phyloP scores from a whole-genome alignment of 2,888 invertebrate species.

The Lithophane semibrunnea region DNA sequence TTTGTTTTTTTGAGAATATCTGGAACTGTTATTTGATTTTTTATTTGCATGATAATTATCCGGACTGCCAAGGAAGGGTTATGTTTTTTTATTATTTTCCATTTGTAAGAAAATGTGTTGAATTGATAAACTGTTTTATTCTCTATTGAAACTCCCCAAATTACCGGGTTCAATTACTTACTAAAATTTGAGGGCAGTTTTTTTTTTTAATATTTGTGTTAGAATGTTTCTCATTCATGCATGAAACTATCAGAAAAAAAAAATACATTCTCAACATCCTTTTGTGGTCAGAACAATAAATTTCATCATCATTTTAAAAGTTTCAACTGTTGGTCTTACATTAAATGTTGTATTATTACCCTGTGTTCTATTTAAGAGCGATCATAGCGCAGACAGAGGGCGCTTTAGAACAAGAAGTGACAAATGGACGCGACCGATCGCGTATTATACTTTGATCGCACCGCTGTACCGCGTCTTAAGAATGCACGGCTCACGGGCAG shows the following conservation, averaged over 20 bases:
- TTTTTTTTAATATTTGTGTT: slow-evolving; percentile 18
- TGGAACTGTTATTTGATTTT: slow-evolving; percentile 2
- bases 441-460: too few relatives aligned
- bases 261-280: background rate
- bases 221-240: slow-evolving; percentile 44
- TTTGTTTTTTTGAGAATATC: background rate
- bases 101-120: background rate
- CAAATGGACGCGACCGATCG: too few relatives aligned
- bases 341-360: slow-evolving; percentile 32
- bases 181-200: slow-evolving; percentile 8
- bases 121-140: background rate
- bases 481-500: too few relatives aligned
- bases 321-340: slow-evolving; percentile 22
- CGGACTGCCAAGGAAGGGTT: too few relatives aligned
- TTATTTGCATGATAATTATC: slow-evolving; percentile 36
- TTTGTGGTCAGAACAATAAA: background rate
- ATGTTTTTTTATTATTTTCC: background rate
- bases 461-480: too few relatives aligned
- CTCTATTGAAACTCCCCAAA: background rate
- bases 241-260: slow-evolving; percentile 32
- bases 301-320: slow-evolving; percentile 25
- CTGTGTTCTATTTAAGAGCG: too few relatives aligned
- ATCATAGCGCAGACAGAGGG: too few relatives aligned
- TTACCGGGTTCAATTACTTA: slow-evolving; percentile 6
- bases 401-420: too few relatives aligned